Conservation (phyloP, 2,113 vertebrate species). For the Pyxicephalus adspersus region DNA sequence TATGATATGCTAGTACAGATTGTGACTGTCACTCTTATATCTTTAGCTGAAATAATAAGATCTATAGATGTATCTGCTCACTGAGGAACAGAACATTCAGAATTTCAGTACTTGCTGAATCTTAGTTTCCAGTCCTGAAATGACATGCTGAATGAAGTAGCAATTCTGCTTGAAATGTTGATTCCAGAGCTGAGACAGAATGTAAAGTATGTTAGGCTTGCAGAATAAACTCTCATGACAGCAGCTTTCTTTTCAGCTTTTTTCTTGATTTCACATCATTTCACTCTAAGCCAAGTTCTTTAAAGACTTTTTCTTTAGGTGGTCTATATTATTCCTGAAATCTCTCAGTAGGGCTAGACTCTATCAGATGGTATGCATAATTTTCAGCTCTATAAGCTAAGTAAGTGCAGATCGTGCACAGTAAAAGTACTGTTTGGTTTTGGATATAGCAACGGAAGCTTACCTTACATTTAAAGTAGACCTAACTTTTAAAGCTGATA, state of each 20-base stretch:
- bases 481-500: no score
- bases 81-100: constrained; percentile 35
- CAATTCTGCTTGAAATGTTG: constrained; percentile 37
- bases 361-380: no score
- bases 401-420: no score
- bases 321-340: neutral
- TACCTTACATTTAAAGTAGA: no score
- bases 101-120: constrained; percentile 8
- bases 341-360: neutral
- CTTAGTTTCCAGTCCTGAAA: neutral
- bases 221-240: constrained; percentile 21
- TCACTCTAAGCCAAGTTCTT: neutral
- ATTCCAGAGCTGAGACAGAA: constrained; percentile 38
- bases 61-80: constrained; percentile 28
- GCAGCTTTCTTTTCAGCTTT: neutral
- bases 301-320: neutral
- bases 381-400: no score
- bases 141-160: constrained; percentile 32
- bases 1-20: no score
- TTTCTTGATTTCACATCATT: neutral
- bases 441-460: no score
- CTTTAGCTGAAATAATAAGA: constrained; percentile 1
- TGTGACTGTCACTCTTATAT: constrained; percentile 4
- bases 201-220: constrained; percentile 6
- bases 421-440: no score